A percentile compares a stretch with the other conserved stretches of the same genome.
Conservation (phyloP, 1,140 invertebrate genomes). For the Drosophila bocki region DNA sequence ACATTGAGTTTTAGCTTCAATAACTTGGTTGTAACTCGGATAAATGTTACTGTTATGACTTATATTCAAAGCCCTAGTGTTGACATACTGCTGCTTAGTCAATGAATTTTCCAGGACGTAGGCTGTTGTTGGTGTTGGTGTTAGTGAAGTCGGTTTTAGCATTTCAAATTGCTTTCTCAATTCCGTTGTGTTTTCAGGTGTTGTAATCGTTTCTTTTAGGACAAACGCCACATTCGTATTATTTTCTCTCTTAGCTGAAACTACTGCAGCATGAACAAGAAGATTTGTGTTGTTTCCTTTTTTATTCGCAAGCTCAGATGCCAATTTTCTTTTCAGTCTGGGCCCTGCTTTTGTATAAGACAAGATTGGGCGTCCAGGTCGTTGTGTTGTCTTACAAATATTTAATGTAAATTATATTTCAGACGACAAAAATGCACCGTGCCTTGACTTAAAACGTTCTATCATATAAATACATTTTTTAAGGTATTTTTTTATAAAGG, state of each 20-base stretch:
- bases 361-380: not conserved
- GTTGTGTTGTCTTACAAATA: no score
- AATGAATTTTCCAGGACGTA: not conserved
- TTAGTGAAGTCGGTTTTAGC: no score
- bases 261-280: slow-evolving; percentile 1
- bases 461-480: not conserved
- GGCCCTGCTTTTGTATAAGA: not conserved
- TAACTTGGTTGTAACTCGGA: slow-evolving; percentile 1
- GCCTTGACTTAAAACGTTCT: no score
- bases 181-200: not conserved
- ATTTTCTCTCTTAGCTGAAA: not conserved
- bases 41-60: slow-evolving; percentile 1
- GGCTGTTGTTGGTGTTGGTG: slow-evolving; percentile 1
- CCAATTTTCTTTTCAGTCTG: slow-evolving; percentile 1
- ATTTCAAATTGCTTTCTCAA: not conserved
- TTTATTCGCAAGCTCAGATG: slow-evolving; percentile 4
- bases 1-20: not conserved
- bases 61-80: not conserved
- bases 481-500: slow-evolving; percentile 11
- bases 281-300: not conserved
- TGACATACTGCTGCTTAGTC: not conserved
- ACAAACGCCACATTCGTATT: not conserved
- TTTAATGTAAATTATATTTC: no score
- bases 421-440: no score
- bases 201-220: not conserved